Evolutionary conservation across 2,113 vertebrate genomes (phyloP).

Genomic region (Sciurus niger): DNA sequence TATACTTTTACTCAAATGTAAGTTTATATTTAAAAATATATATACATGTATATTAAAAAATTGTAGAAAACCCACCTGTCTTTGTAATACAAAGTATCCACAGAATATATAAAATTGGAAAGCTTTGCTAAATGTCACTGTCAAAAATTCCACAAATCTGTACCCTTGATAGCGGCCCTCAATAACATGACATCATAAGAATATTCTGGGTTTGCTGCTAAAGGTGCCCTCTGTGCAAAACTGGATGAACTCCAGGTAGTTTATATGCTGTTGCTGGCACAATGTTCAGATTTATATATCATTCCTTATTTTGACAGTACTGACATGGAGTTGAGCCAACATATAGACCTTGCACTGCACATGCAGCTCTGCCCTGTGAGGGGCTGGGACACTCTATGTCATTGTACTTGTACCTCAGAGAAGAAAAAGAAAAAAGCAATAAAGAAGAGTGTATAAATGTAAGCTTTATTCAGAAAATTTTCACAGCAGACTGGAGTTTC

Average conservation of each 20-base stretch:
- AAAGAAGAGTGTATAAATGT: not conserved
- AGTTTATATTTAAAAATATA: not conserved
- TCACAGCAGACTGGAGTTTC: not conserved
- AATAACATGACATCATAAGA: slow-evolving; percentile 27
- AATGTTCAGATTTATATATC: slow-evolving; percentile 4
- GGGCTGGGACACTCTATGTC: not conserved
- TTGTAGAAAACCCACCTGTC: not conserved
- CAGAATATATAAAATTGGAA: not conserved
- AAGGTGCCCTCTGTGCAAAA: slow-evolving; percentile 61
- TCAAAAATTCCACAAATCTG: not conserved
- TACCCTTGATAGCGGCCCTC: slow-evolving; percentile 26
- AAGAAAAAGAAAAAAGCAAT: not conserved
- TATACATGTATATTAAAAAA: not conserved
- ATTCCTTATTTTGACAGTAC: slow-evolving; percentile 70
- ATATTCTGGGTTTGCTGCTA: slow-evolving; percentile 33
- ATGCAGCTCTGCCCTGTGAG: not conserved
- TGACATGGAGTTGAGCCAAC: not conserved
- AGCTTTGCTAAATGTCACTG: not conserved
- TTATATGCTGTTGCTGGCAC: slow-evolving; percentile 30
- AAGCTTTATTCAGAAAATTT: slow-evolving; percentile 35
- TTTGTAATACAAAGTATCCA: not conserved
- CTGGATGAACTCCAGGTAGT: slow-evolving; percentile 63
- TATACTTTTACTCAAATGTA: not conserved
- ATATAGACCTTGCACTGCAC: not conserved
- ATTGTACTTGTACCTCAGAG: not conserved